These are phyloP conservation scores for Dendropsophus ebraccatus DNA, from an alignment of 2,113 vertebrate genomes.

Conservation along the genomic window DNA sequence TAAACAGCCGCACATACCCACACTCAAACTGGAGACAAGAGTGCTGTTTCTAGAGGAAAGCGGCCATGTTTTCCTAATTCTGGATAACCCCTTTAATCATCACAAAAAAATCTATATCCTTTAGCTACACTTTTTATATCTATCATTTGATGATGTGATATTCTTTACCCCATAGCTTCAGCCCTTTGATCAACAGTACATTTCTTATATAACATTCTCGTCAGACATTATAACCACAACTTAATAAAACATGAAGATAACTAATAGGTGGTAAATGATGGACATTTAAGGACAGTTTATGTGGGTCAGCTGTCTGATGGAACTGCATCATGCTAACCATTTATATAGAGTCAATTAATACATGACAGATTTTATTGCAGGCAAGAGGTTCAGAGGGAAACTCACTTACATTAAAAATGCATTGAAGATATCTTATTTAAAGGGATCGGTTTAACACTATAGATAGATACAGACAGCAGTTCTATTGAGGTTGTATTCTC, in stretches of 20 bases:
- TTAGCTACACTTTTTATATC: background rate
- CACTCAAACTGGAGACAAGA: too few species aligned
- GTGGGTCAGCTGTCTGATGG: background rate
- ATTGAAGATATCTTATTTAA: background rate
- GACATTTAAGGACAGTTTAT: background rate
- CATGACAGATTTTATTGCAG: background rate
- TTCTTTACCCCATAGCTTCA: background rate
- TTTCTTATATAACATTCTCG: background rate
- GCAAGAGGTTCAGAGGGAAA: background rate
- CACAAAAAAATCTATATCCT: too few species aligned
- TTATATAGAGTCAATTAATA: background rate
- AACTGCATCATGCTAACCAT: conserved; percentile 13
- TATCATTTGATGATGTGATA: background rate
- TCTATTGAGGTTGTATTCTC: too few species aligned
- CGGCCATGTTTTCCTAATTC: too few species aligned
- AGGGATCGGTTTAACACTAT: background rate
- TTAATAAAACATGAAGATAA: background rate
- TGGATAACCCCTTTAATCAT: too few species aligned
- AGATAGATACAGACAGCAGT: background rate
- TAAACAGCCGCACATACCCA: too few species aligned
- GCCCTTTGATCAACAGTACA: background rate
- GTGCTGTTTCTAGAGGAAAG: too few species aligned
- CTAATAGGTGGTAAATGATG: background rate
- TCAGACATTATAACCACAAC: background rate
- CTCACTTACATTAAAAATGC: conserved; percentile 23